Evolutionary conservation across 2,797 vertebrate species (phyloP), one percentile per base, ranked within the genome.

Genomic region (Spinus olivaceus): DNA sequence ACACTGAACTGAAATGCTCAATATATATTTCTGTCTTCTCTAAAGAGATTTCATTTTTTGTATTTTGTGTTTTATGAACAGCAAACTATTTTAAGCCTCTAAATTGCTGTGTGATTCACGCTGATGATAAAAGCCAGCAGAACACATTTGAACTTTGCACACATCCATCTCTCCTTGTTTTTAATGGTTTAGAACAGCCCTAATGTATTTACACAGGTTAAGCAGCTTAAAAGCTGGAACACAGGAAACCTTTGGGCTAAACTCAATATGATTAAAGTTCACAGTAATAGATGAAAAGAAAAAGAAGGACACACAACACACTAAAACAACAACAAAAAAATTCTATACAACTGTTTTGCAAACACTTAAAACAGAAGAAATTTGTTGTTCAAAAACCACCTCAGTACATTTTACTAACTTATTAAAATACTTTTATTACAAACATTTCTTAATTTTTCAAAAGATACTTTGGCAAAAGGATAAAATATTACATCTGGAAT

Each of bases 201-300:
- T 94, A 95, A 94, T 83, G 91, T 96, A 93, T 95, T 96, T 95
- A 92, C 66, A 94, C 83, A 94, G 81, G 91, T 93, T 91, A 90
- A 64, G 41, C n/a, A 92, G 82, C 88, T 88, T 93, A 86, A 96
- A 95, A 88, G 80, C 88, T 84, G 66, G 63, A 91, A 92, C 88
- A 94, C 54, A 73, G 93, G 72, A 90, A 92, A 92, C 63, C 80
- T 94, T 47, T 90, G 80, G 80, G 88, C 66, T 95, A 94, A 81
- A 33, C 63, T 84, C 60, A 83, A 83, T 27, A 46, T 0, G 18
- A 94, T 94, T 91, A 76, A 94, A 95, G 83, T 88, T 94, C 80
- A 81, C 35, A 72, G 66, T 81, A 94, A 83, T 50, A 53, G 69
- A 78, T 86, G 44, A 88, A 81, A 84, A 90, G 51, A 65, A 82